Evolutionary conservation across 2,888 invertebrate species (phyloP), one percentile per base, ranked within the genome.

Genomic region (Luperina testacea): DNA sequence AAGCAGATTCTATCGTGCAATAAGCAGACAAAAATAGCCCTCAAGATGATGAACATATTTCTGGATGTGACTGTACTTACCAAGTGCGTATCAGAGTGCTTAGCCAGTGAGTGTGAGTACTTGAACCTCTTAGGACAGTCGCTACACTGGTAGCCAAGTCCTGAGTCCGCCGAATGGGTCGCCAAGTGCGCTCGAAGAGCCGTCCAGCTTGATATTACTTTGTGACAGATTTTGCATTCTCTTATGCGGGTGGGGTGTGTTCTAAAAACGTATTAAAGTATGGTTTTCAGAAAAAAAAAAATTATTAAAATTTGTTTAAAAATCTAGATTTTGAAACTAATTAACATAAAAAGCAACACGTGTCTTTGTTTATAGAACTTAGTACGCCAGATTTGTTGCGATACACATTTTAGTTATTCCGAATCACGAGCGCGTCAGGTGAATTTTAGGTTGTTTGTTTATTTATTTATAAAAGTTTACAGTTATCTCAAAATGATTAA

Each of bases 51-150:
- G 15, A 48, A 48, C 48, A 15, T 48, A 48, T 48, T 45, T 45
- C 48, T 48, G 5, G 48, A 48, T 48, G 48, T 15, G 48, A 48
- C 48, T 48, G 15, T 48, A 89, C 93, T 93, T 42, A 96, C 96
- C 91, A 94, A 81, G 88, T 97, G 97, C 0, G 96, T 95, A 70
- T 95, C 96, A 32, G 92, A 90, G 57, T 97, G 97, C 63, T 96
- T 96, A n/a, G 95, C 94, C 6, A 97, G 89, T 0, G 96, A 96
- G 80, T 96, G 96, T 0, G 95, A 88, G 78, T 95, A 94, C 63
- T 97, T 97, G 88, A 97, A 97, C 59, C 92, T 86, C 83, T 97
- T 97, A 0, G 95, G 95, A 74, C 97, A 97, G 2, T 94, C 90
- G 5, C 90, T 88, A 75, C 97, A 97, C 61, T 94, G 94, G 90